Conservation (phyloP, 2,888 invertebrate genomes). For the Lasioglossum calceatum region DNA sequence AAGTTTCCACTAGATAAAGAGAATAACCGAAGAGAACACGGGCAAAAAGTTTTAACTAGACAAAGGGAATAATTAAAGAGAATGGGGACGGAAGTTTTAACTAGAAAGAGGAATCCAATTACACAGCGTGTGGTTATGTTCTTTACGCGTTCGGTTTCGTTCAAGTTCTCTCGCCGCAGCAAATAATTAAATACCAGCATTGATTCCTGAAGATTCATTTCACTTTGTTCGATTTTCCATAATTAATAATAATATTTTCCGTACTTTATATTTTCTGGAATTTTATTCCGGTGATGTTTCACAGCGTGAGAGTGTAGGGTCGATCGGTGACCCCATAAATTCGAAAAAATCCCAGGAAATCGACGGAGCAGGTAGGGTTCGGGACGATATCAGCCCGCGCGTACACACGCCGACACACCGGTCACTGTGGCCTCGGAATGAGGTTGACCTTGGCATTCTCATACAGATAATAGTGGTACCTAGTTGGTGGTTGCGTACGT, state of each 20-base stretch:
- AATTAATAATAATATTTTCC: not conserved
- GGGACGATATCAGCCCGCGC: slow-evolving; percentile 48
- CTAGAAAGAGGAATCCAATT: slow-evolving; percentile 3
- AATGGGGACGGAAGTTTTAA: not conserved
- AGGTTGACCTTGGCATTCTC: slow-evolving; percentile 81
- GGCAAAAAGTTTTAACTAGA: slow-evolving; percentile 6
- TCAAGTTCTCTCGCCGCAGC: not conserved
- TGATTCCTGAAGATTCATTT: not conserved
- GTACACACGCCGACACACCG: slow-evolving; percentile 51
- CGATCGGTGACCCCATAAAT: not conserved
- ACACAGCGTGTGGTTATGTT: not conserved
- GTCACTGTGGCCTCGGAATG: slow-evolving; percentile 74
- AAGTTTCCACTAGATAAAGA: not conserved
- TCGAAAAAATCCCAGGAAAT: slow-evolving; percentile 1
- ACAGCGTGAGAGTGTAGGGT: not conserved
- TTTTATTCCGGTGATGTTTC: not conserved
- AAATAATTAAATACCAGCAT: not conserved
- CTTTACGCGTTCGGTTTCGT: not conserved
- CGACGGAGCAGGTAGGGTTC: slow-evolving; percentile 31
- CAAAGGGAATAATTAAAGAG: slow-evolving; percentile 11
- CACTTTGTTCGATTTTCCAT: not conserved
- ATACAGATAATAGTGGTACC: slow-evolving; percentile 74
- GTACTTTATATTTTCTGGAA: not conserved
- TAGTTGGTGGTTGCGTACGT: slow-evolving; percentile 57
- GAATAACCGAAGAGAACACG: not conserved